phyloP scores from a whole-genome alignment of 2,888 invertebrate species.

The Cryptus viduatorius region DNA sequence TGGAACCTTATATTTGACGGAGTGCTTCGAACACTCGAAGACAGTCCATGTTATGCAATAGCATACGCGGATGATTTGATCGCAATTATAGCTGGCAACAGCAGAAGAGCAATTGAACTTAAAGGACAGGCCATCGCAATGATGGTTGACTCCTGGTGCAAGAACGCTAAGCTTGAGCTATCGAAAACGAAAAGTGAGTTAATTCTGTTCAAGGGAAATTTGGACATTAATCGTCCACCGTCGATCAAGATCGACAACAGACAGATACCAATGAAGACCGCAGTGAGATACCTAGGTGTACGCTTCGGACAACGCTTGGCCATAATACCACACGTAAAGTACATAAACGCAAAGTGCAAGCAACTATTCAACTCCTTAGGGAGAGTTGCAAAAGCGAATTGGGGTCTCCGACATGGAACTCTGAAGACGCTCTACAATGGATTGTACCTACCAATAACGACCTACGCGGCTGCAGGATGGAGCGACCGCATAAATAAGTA shows the following conservation, averaged over 20 bases:
- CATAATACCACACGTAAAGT: constrained; percentile 29
- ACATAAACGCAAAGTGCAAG: background rate
- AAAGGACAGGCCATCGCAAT: background rate
- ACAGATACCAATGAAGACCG: background rate
- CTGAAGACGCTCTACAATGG: constrained; percentile 57
- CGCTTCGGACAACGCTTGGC: constrained; percentile 39
- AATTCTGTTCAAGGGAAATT: constrained; percentile 31
- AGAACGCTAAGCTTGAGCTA: constrained; percentile 4
- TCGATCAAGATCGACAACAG: background rate
- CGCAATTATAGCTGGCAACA: too few relatives aligned
- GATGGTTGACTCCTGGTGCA: constrained; percentile 43
- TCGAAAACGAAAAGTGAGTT: constrained; percentile 47
- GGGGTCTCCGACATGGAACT: constrained; percentile 43
- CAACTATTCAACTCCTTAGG: constrained; percentile 15
- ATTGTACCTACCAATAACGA: constrained; percentile 29
- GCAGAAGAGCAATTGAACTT: background rate
- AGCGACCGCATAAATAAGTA: too few relatives aligned
- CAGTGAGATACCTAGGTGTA: constrained; percentile 47
- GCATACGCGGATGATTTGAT: too few relatives aligned
- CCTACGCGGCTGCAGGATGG: constrained; percentile 61
- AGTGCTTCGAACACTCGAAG: constrained; percentile 47
- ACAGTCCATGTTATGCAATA: constrained; percentile 26
- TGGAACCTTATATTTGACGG: constrained; percentile 68
- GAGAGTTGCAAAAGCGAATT: constrained; percentile 54
- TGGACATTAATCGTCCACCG: constrained; percentile 3